Conservation (phyloP, 2,888 invertebrate species). For the Spodoptera littoralis region DNA sequence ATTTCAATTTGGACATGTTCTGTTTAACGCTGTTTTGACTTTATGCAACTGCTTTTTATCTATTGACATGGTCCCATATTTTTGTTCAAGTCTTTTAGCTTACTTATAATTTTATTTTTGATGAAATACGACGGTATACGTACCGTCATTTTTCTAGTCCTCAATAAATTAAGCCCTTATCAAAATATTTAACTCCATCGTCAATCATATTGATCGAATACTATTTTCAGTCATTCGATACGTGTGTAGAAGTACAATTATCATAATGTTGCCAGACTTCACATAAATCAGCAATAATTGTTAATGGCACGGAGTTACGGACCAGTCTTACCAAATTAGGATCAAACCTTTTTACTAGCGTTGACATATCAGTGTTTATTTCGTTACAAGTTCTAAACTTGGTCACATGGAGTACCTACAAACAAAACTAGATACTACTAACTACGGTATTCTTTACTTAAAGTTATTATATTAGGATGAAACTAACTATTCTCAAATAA, state of each 20-base stretch:
- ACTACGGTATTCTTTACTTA: too few relatives aligned
- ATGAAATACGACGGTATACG: too few relatives aligned
- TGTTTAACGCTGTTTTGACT: background rate
- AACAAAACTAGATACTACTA: too few relatives aligned
- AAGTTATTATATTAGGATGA: too few relatives aligned
- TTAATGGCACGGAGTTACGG: constrained; percentile 23
- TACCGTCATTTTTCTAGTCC: background rate
- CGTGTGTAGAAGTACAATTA: constrained; percentile 24
- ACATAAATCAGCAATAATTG: constrained; percentile 47
- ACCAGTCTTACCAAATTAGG: constrained; percentile 39
- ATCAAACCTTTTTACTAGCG: constrained; percentile 33
- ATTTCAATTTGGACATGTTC: too few relatives aligned
- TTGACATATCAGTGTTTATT: constrained; percentile 25
- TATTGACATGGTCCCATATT: too few relatives aligned
- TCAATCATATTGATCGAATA: constrained; percentile 38
- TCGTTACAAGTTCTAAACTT: constrained; percentile 7
- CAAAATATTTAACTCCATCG: constrained; percentile 22
- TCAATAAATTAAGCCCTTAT: constrained; percentile 8
- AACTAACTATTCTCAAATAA: too few relatives aligned
- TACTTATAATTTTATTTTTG: too few relatives aligned
- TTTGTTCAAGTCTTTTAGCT: too few relatives aligned
- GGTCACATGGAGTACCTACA: too few relatives aligned
- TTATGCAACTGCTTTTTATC: background rate
- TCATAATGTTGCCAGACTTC: constrained; percentile 38
- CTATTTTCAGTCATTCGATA: constrained; percentile 31